phyloP scores from a whole-genome alignment of 2,888 invertebrate genomes.

The Drosophila meridiana region DNA sequence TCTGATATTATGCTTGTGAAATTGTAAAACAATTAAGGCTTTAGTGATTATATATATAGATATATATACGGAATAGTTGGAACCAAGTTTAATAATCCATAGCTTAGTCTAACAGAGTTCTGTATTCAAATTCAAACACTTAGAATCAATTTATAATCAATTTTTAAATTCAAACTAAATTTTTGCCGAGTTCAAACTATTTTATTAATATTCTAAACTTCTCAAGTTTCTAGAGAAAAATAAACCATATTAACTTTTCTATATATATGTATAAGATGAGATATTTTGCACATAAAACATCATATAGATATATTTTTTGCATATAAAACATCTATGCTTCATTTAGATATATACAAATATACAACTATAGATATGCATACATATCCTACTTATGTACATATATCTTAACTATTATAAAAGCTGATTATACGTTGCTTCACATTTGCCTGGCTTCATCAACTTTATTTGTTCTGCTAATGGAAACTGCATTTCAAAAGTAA shows the following conservation, averaged over 20 bases:
- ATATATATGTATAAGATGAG: too few species aligned
- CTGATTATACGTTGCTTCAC: neutral
- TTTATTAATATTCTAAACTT: neutral
- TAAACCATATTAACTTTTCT: neutral
- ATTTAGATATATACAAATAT: too few species aligned
- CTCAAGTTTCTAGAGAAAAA: neutral
- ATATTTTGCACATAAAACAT: too few species aligned
- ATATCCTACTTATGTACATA: neutral
- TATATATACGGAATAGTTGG: neutral
- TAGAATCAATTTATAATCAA: too few species aligned
- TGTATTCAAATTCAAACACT: neutral
- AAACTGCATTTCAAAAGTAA: neutral
- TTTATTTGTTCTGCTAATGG: conserved; percentile 4
- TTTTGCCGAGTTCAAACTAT: too few species aligned
- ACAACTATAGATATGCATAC: neutral
- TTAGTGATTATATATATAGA: neutral
- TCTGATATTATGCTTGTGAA: conserved; percentile 2
- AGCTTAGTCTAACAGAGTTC: neutral
- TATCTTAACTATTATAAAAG: neutral
- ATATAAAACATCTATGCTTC: too few species aligned
- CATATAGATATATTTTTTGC: too few species aligned
- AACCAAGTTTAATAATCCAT: neutral
- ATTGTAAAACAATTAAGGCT: neutral
- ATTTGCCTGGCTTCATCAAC: neutral
- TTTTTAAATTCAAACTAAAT: too few species aligned